A percentile compares a stretch with the other conserved stretches of the same genome.
Evolutionary conservation across 2,797 vertebrate species (phyloP).

Genomic region (Australoheros facetus): DNA sequence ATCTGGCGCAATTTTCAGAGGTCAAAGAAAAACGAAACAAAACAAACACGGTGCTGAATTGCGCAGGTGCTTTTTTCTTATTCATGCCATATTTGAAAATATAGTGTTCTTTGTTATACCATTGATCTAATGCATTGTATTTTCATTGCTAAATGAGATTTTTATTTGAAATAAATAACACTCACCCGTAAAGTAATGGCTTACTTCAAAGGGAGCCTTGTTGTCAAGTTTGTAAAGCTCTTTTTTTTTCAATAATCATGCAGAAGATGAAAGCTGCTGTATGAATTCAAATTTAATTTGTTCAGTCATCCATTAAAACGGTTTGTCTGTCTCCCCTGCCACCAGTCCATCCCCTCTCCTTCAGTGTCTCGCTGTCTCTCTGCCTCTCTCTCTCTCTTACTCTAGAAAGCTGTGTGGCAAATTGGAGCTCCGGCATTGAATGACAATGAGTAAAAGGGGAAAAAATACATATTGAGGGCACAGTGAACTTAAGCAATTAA

Average conservation of each 20-base stretch:
- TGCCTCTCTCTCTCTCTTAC: slow-evolving; percentile 14
- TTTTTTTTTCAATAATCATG: slow-evolving; percentile 67
- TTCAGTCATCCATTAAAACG: slow-evolving; percentile 83
- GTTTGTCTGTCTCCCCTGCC: slow-evolving; percentile 68
- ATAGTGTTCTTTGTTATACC: background rate
- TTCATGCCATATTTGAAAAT: slow-evolving; percentile 9
- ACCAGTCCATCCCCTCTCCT: slow-evolving; percentile 46
- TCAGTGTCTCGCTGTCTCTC: background rate
- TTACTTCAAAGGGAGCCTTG: slow-evolving; percentile 69
- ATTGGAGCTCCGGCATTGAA: slow-evolving; percentile 76
- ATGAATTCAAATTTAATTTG: slow-evolving; percentile 85
- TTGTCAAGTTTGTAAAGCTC: slow-evolving; percentile 73
- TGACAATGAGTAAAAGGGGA: slow-evolving; percentile 74
- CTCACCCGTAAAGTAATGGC: slow-evolving; percentile 65
- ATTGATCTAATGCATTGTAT: slow-evolving; percentile 24
- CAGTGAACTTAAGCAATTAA: slow-evolving; percentile 82
- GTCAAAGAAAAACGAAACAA: slow-evolving; percentile 23
- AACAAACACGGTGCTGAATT: background rate
- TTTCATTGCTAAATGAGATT: slow-evolving; percentile 57
- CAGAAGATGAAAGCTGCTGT: slow-evolving; percentile 78
- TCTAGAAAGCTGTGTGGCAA: slow-evolving; percentile 77
- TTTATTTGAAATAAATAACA: slow-evolving; percentile 62
- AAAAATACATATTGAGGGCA: slow-evolving; percentile 77
- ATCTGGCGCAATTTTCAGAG: slow-evolving; percentile 41
- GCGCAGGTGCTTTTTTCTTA: slow-evolving; percentile 8